Evolutionary conservation across 2,797 vertebrate genomes (phyloP), one percentile per base, ranked within the genome.

Genomic region (Clamator glandarius): DNA sequence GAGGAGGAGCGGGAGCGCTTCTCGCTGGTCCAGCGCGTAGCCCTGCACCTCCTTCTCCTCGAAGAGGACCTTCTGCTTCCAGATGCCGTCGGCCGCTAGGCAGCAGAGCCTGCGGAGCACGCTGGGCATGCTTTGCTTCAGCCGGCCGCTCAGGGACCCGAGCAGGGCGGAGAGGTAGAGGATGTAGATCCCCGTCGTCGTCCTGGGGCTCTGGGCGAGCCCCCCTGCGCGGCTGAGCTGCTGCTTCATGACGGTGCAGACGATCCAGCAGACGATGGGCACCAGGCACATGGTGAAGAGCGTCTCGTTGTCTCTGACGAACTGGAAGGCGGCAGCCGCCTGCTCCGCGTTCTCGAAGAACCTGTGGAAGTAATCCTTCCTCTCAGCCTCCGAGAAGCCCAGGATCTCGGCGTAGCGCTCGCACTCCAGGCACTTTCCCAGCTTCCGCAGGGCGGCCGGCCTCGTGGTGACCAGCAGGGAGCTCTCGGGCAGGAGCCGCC

Each of bases 241-340:
- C 19, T 42, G 54, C 66, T 94, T 81, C 58, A 96, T 39, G 82
- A 94, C 92, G 14, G 90, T 96, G 70, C 94, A 97, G 69, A 95
- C 42, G 31, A 96, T 39, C 90, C 96, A 97, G 70, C 94, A 95
- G 62, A 95, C 51, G 7, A 93, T 68, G 33, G 95, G 97, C 68
- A 95, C 74, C 33, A 92, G 88, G 42, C 94, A 96, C 93, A 93
- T 76, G 39, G 87, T 85, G 55, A 92, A 82, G 11, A 95, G 79
- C 1, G 20, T 35, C 2, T 72, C n/a, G 3, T 93, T 94, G 15
- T 61, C 44, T 42, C 12, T 41, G 16, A 88, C 18, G 0, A 91
- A 59, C 20, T 6, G 7, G 35, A 97, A 35, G 24, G 31, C 92
- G 2, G 17, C 5, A 1, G 33, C 23, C 0, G 64, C 68, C 35